These are phyloP conservation scores for Tretioscincus oriximinensis DNA, from an alignment of 2,113 vertebrate species.

Conservation along the genomic window DNA sequence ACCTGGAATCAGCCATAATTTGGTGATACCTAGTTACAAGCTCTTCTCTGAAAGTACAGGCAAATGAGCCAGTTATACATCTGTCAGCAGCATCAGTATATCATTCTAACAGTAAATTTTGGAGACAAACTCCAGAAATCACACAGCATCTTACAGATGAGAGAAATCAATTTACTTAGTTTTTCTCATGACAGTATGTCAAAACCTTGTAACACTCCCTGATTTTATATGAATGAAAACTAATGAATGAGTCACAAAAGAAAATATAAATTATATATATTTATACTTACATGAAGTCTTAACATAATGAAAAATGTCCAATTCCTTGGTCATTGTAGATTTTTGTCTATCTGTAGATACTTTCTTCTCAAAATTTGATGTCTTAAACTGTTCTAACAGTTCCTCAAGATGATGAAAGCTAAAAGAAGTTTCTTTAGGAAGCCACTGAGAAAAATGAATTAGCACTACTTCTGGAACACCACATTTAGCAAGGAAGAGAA, in stretches of 20 bases:
- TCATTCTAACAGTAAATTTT: too few species aligned
- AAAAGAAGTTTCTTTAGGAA: constrained; percentile 45
- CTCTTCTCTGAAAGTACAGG: too few species aligned
- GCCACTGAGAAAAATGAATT: constrained; percentile 68
- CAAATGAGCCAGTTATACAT: too few species aligned
- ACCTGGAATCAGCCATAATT: too few species aligned
- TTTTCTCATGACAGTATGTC: too few species aligned
- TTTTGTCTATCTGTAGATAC: neutral
- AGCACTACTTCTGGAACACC: accelerated
- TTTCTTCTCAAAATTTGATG: neutral
- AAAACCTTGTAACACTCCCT: neutral
- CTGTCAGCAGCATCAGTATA: too few species aligned
- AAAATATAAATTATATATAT: neutral
- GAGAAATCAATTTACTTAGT: neutral
- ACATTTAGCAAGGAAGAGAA: constrained; percentile 77
- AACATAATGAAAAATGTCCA: constrained; percentile 33
- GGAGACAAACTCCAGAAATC: too few species aligned
- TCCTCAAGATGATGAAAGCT: constrained; percentile 66
- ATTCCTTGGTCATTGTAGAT: neutral
- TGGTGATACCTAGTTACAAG: too few species aligned
- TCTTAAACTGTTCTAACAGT: constrained; percentile 53
- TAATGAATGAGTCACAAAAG: neutral
- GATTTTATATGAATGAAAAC: neutral
- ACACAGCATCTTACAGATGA: too few species aligned
- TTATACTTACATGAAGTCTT: constrained; percentile 63